Base-by-base conservation (phyloP, 2,113 vertebrate species). In the Mobula hypostoma region DNA sequence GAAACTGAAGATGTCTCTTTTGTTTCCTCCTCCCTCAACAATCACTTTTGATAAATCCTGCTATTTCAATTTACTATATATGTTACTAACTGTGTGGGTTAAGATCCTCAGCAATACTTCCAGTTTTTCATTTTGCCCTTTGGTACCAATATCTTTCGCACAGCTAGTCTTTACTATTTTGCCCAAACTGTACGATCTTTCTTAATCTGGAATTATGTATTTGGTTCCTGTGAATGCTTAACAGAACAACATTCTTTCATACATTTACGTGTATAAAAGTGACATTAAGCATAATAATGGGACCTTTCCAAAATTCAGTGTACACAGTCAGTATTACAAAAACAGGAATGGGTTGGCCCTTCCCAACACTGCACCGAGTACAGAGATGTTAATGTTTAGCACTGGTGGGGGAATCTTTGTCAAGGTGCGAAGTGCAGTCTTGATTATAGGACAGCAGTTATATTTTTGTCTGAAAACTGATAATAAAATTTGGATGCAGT, bases 261-360 rank as follows among this genome's bases (percentile, higher is more conserved):
- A 48, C 5, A 70, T 74, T 76, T 8, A 40, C 7, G 17, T 63
- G 56, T 61, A 27, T 56, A 24, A 9, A 93, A 74, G 17, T 48
- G 70, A 36, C 58, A 72, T 48, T 72, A 27, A 12, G 36, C 36
- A 93, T 74, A 36, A 56, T 8, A 93, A 24, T 76, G 70, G 40
- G 74, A 74, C 91, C 70, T 74, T 48, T 74, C 68, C 56, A 17
- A 74, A 93, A 93, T 93, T 93, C 90, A 72, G 68, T 56, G 66
- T 74, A 93, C 29, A 56, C 91, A 93, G 40, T 93, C 91, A 76
- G 91, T 93, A 93, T 93, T 93, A 93, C 70, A 93, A 93, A 48
- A 24, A 93, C 15, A 74, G 91, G 91, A 93, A 72, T 93, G 91
- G 36, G 70, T 29, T 19, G 36, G 68, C 91, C 91, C 68, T 93